These are phyloP conservation scores for Parthenolecanium corni DNA, from an alignment of 2,888 invertebrate species.

Conservation along the genomic window DNA sequence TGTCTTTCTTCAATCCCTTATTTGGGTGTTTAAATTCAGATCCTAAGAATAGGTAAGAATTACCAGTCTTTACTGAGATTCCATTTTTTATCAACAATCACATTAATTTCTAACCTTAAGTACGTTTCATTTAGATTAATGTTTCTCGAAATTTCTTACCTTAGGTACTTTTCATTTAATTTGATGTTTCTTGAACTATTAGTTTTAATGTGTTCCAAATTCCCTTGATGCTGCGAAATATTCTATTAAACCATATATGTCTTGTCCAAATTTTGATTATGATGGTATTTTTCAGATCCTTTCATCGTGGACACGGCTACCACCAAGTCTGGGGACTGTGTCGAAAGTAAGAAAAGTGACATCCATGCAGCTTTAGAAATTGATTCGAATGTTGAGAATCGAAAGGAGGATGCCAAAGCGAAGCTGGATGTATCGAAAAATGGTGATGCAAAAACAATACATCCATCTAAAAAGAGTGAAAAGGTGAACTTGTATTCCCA, in stretches of 20 bases:
- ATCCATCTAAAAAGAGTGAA: slow-evolving; percentile 18
- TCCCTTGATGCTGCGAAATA: too few species aligned
- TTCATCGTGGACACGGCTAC: slow-evolving; percentile 4
- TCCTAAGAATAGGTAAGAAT: background rate
- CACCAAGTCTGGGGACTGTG: too few species aligned
- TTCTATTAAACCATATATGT: too few species aligned
- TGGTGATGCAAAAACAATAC: slow-evolving; percentile 14
- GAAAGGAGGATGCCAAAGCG: background rate
- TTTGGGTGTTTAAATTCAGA: background rate
- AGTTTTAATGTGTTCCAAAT: too few species aligned
- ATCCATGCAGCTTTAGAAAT: background rate
- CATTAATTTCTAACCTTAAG: too few species aligned
- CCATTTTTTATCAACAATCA: too few species aligned
- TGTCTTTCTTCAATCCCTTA: background rate
- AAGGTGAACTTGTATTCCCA: background rate
- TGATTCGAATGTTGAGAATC: background rate
- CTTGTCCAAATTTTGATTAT: too few species aligned
- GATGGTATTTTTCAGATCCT: background rate
- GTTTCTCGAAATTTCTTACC: too few species aligned
- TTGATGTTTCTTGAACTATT: too few species aligned
- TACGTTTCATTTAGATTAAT: too few species aligned
- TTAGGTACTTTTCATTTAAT: too few species aligned
- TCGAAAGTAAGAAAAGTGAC: background rate
- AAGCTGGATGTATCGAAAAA: background rate
- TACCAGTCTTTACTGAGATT: too few species aligned